phyloP scores from a whole-genome alignment of 2,797 vertebrate species.

The Poeciliopsis infans region DNA sequence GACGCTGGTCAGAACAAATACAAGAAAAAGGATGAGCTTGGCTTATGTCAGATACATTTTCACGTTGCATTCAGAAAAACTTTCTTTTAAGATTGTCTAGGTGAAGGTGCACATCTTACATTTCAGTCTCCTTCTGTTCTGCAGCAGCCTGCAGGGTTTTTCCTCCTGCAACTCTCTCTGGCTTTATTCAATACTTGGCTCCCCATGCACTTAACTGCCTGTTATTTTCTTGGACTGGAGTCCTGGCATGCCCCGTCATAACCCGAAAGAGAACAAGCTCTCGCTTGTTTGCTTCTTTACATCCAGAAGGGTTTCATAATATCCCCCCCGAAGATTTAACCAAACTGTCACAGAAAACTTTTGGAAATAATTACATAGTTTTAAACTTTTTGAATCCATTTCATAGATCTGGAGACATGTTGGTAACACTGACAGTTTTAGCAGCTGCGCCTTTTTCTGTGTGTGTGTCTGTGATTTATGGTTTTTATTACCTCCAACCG shows the following conservation, averaged over 20 bases:
- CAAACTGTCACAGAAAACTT: constrained; percentile 14
- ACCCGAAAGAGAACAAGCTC: constrained; percentile 56
- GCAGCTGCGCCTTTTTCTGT: not conserved
- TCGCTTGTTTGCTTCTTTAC: constrained; percentile 45
- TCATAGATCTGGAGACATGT: not conserved
- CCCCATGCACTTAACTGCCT: constrained; percentile 6
- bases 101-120: not conserved
- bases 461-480: not conserved
- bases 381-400: not conserved
- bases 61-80: not conserved
- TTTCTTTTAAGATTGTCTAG: not conserved
- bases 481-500: constrained; percentile 8
- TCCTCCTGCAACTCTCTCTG: constrained; percentile 11
- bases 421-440: not conserved
- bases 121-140: not conserved
- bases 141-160: constrained; percentile 2
- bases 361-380: constrained; percentile 15
- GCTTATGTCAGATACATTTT: not conserved
- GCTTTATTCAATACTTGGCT: constrained; percentile 27
- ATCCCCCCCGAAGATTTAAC: constrained; percentile 1
- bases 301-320: constrained; percentile 10
- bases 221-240: constrained; percentile 31
- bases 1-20: constrained; percentile 23
- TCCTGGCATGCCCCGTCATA: constrained; percentile 19
- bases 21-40: not conserved